Evolutionary conservation across 2,113 vertebrate genomes (phyloP), one percentile per base, ranked within the genome.

Genomic region (Oxyruncus cristatus): DNA sequence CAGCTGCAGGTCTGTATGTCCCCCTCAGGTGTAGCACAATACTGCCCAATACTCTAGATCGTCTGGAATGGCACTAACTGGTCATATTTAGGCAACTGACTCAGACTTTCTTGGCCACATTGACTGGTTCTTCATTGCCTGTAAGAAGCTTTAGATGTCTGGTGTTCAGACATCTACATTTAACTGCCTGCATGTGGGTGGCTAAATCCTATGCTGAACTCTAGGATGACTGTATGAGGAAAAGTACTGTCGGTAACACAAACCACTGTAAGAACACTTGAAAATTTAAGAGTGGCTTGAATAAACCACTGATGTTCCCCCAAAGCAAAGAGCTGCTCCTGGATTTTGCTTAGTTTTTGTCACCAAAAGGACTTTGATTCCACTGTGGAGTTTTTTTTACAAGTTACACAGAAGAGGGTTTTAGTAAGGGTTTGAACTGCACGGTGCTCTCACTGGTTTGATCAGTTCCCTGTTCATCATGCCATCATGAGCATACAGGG

Each of bases 21-120:
- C 44, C 83, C 21, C 44, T 44, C 5, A 42, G 27, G 35, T 56
- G 17, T 32, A n/a, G 17, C n/a, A 56, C 0, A 0, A 63, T 30
- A 19, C n/a, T 6, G 5, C 17, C 12, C 46, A 62, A 2, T 10
- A 26, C 33, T 27, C 28, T 27, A 30, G 0, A 50, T 33, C 42
- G 37, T 33, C 50, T 66, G 77, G 2, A 2, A 16, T 53, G 30
- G 47, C 42, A 52, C 17, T 27, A n/a, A 24, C 16, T 61, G 24
- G 14, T 56, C 32, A 24, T 32, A 49, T 76, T 80, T 76, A 56
- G n/a, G 32, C 62, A 88, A 49, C 6, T 62, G 58, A 68, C 35
- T 61, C 41, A 76, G 61, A 62, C 14, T 63, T 11, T 33, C 27
- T 35, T 83, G 75, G n/a, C 8, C 30, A 39, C 33, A 15, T 3